Evolutionary conservation across 2,888 invertebrate genomes (phyloP).

Genomic region (Notocelia uddmanniana): DNA sequence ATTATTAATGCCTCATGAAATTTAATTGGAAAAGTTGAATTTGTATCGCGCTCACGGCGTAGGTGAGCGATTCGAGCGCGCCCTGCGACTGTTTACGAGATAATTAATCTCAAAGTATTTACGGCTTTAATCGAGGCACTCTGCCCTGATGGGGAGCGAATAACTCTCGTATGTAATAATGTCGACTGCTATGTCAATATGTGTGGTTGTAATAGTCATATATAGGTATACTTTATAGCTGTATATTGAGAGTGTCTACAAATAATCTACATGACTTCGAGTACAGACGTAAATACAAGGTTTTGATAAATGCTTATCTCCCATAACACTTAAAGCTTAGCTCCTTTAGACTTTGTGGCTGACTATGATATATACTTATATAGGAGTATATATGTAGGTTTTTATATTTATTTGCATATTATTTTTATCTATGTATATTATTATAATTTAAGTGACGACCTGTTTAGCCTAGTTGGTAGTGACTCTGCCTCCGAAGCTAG

Average conservation of each 20-base stretch:
- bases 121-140: conserved; percentile 85
- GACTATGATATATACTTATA: too few relatives aligned
- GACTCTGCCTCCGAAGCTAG: too few relatives aligned
- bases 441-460: too few relatives aligned
- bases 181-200: conserved; percentile 66
- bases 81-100: conserved; percentile 84
- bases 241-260: background rate
- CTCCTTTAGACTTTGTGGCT: too few relatives aligned
- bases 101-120: conserved; percentile 86
- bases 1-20: conserved; percentile 87
- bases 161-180: conserved; percentile 84
- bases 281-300: background rate
- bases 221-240: conserved; percentile 5
- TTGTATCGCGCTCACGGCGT: conserved; percentile 85
- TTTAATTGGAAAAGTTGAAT: conserved; percentile 87
- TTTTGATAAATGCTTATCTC: background rate
- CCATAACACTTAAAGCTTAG: background rate
- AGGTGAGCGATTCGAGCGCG: conserved; percentile 83
- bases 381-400: too few relatives aligned
- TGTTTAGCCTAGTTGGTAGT: too few relatives aligned
- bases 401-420: too few relatives aligned
- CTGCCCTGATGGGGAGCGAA: conserved; percentile 79
- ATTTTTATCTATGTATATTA: too few relatives aligned
- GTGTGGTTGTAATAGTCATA: conserved; percentile 38
- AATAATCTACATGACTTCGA: background rate